Evolutionary conservation across 2,888 invertebrate species (phyloP).

Genomic region (Marronus borbonicus): DNA sequence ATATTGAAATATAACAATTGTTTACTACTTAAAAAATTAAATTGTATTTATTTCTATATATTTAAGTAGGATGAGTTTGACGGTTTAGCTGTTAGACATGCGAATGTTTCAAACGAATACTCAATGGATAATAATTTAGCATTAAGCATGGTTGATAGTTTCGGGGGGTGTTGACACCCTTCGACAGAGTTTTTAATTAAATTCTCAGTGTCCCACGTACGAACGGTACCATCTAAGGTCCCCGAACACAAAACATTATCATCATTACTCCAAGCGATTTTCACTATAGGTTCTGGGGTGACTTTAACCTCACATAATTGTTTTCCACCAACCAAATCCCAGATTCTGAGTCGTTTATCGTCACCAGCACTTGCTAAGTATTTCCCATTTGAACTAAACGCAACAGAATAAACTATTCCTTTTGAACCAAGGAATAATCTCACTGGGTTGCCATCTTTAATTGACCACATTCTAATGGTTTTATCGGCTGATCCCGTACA

Average conservation of each 20-base stretch:
- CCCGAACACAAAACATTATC: conserved; percentile 79
- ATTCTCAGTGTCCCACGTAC: conserved; percentile 75
- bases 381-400: conserved; percentile 89
- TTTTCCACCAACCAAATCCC: conserved; percentile 80
- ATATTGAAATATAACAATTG: conserved; percentile 4
- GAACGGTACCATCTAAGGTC: conserved; percentile 77
- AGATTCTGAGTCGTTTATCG: conserved; percentile 80
- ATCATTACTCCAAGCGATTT: conserved; percentile 76
- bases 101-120: conserved; percentile 63
- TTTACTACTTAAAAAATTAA: not conserved
- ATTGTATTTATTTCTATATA: conserved; percentile 1
- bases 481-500: conserved; percentile 94
- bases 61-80: conserved; percentile 40
- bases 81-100: conserved; percentile 56
- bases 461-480: conserved; percentile 89
- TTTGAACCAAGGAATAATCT: conserved; percentile 86
- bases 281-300: conserved; percentile 76
- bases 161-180: conserved; percentile 57
- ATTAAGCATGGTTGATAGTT: conserved; percentile 55
- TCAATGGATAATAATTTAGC: conserved; percentile 61
- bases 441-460: conserved; percentile 86
- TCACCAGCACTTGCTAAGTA: conserved; percentile 89
- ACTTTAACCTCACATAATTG: conserved; percentile 78
- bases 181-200: conserved; percentile 54
- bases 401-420: conserved; percentile 81